Base-by-base conservation (phyloP, 1,140 invertebrate genomes). In the Atta texana region DNA sequence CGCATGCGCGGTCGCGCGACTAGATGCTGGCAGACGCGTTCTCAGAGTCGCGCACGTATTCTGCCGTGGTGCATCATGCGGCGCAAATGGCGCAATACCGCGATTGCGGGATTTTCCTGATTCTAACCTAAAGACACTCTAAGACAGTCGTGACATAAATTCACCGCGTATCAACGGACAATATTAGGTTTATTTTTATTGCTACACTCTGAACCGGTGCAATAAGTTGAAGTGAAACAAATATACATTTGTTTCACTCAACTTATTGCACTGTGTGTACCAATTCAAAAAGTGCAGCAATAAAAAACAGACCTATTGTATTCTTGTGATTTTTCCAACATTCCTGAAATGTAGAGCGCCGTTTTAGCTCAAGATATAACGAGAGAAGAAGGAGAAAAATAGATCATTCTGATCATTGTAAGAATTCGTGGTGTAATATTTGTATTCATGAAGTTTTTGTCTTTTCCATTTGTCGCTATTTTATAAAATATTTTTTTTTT, bases 71-170 rank as follows among this genome's bases (percentile, higher is more conserved):
- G 31, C 31, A 6, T 34, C 31, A 34, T 34, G 31, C 28, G 63
- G 63, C 63, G 16, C 34, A 39, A 39, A 7, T 18, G 64, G 64
- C n/a, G 34, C n/a, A 68, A 68, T 6, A 39, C 1, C 31, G 39
- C 49, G 3, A 14, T 44, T 68, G 64, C 5, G 64, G n/a, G 64
- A 69, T 69, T 69, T 69, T 69, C 21, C 66, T 31, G 5, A 16
- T 69, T 49, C 75, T 89, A 89, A 89, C 87, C 87, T 89, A 71
- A 71, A 51, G 49, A 49, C 10, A 49, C 31, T 34, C 5, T 5
- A 14, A 49, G 49, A 5, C 14, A 64, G 39, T 69, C 28, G 51
- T 14, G 51, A 39, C 59, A 51, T 88, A 7, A 10, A 7, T 69
- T 12, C 1, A 7, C 12, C 12, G 66, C 34, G 66, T 10, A 8